Percentiles rank a stretch among this genome's conserved stretches.
These are phyloP conservation scores for Clupea harengus DNA, from an alignment of 2,113 vertebrate genomes.

Conservation along the genomic window DNA sequence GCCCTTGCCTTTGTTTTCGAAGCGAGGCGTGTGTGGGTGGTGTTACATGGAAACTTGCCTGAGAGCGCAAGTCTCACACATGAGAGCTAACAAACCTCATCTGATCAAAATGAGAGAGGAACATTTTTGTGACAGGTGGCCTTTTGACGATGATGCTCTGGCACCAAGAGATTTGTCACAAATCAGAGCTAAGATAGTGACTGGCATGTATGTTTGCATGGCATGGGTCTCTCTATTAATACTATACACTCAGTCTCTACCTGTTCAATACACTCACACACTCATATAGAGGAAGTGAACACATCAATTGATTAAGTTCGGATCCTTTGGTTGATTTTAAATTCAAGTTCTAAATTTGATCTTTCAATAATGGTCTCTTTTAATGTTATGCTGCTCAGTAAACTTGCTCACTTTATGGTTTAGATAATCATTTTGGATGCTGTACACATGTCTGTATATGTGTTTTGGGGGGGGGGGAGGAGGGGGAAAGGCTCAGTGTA, in stretches of 20 bases:
- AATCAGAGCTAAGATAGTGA: neutral
- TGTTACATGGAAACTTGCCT: neutral
- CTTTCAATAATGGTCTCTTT: neutral
- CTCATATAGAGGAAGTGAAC: too few relatives aligned
- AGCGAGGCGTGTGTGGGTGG: neutral
- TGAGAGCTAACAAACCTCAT: neutral
- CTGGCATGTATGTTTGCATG: neutral
- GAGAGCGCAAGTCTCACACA: neutral
- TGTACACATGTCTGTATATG: neutral
- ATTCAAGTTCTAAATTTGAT: neutral
- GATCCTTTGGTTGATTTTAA: neutral
- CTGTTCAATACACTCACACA: too few relatives aligned
- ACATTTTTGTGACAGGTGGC: slow-evolving; percentile 14
- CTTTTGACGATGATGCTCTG: neutral
- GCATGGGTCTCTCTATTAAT: too few relatives aligned
- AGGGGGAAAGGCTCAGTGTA: neutral
- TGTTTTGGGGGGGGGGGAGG: too few relatives aligned
- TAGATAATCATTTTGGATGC: neutral
- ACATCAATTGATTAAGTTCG: neutral
- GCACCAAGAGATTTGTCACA: neutral
- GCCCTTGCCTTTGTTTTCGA: neutral
- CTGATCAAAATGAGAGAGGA: neutral
- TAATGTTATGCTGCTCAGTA: neutral
- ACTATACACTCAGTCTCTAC: too few relatives aligned
- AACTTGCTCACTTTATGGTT: neutral